Evolutionary conservation across 2,113 vertebrate genomes (phyloP).

Genomic region (Chascanopsetta lugubris): DNA sequence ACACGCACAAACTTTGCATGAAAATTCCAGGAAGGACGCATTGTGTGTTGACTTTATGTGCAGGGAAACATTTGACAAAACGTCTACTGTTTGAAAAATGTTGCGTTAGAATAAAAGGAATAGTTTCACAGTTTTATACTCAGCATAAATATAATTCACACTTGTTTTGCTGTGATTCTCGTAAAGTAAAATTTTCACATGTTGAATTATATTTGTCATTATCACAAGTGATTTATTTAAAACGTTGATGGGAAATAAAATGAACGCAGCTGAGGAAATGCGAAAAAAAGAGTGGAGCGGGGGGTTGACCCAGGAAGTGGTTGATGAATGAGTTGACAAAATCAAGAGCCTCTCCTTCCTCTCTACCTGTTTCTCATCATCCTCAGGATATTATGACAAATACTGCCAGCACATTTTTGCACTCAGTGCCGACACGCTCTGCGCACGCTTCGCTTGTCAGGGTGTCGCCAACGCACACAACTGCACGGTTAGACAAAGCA

Average conservation of each 20-base stretch:
- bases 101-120: no score
- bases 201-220: no score
- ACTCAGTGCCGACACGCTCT: background rate
- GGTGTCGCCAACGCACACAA: background rate
- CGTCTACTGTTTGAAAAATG: no score
- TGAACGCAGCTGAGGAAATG: background rate
- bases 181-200: no score
- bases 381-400: slow-evolving; percentile 68
- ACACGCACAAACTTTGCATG: no score
- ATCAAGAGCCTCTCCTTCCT: slow-evolving; percentile 16
- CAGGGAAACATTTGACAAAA: no score
- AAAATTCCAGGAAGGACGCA: no score
- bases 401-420: slow-evolving; percentile 22
- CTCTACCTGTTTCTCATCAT: slow-evolving; percentile 58
- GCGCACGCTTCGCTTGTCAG: slow-evolving; percentile 17
- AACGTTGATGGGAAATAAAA: background rate
- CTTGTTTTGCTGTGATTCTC: no score
- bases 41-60: no score
- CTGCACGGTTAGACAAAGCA: slow-evolving; percentile 22
- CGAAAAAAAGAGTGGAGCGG: background rate
- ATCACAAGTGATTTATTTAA: no score
- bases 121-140: no score
- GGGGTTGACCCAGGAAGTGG: background rate
- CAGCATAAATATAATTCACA: no score
- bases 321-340: slow-evolving; percentile 39